Evolutionary conservation across 2,797 vertebrate genomes (phyloP).

Genomic region (Anniella stebbinsi): DNA sequence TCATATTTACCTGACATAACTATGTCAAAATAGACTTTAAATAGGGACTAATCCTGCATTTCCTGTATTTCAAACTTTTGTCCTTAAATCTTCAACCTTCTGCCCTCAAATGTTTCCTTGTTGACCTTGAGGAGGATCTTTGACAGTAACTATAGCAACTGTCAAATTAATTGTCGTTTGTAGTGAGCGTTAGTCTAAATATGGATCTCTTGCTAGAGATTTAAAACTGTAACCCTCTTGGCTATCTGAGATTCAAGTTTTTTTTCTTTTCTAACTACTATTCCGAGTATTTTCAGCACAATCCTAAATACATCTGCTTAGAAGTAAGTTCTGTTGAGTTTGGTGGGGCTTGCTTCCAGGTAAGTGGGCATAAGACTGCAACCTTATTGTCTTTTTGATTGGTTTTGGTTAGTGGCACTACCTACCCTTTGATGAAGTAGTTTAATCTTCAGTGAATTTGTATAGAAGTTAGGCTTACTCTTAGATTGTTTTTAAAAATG

Average conservation of each 20-base stretch:
- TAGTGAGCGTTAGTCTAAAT: neutral
- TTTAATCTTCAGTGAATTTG: neutral
- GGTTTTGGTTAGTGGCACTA: neutral
- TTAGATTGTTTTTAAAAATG: conserved; percentile 13
- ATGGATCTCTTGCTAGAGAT: neutral
- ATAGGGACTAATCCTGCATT: accelerated
- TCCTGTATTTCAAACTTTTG: conserved; percentile 14
- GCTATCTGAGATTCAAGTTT: neutral
- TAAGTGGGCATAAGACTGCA: neutral
- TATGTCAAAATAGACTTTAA: accelerated
- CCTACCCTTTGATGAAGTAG: neutral
- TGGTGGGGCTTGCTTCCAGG: neutral
- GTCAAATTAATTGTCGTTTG: conserved; percentile 17
- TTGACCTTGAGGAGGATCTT: conserved; percentile 11
- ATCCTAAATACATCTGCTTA: neutral
- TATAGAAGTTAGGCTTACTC: neutral
- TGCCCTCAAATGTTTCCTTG: neutral
- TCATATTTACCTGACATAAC: neutral
- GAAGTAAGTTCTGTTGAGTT: neutral
- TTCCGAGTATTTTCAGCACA: neutral
- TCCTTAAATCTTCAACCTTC: neutral
- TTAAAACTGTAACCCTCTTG: conserved; percentile 3
- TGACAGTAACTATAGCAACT: conserved; percentile 12
- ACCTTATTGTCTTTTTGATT: neutral
- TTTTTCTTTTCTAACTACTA: neutral